Evolutionary conservation across 1,140 invertebrate species (phyloP).

Genomic region (Drosophila bocki): DNA sequence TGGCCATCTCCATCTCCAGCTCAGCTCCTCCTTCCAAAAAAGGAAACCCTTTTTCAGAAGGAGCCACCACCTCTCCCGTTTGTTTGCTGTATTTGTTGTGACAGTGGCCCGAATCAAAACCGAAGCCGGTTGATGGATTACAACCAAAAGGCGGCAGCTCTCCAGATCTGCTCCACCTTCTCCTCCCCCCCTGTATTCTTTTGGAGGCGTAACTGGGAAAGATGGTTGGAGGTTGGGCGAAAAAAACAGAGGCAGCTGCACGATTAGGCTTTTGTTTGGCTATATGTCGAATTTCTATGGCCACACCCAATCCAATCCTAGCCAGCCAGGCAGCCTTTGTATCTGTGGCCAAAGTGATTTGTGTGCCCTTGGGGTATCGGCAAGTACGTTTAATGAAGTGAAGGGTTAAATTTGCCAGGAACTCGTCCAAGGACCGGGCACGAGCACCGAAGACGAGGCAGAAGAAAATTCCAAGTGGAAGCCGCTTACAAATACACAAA

Average conservation of each 20-base stretch:
- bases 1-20: constrained; percentile 32
- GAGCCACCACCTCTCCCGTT: constrained; percentile 17
- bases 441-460: background rate
- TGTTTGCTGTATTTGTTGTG: constrained; percentile 66
- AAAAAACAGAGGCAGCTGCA: constrained; percentile 53
- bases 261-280: constrained; percentile 83
- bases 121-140: constrained; percentile 75
- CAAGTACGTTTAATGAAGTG: constrained; percentile 83
- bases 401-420: constrained; percentile 74
- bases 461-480: constrained; percentile 51
- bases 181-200: constrained; percentile 8
- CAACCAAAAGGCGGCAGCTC: constrained; percentile 76
- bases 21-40: background rate
- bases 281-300: constrained; percentile 80
- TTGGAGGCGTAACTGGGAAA: constrained; percentile 45
- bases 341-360: constrained; percentile 78
- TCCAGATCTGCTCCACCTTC: constrained; percentile 13
- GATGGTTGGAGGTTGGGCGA: background rate
- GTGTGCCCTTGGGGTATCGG: constrained; percentile 66
- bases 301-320: constrained; percentile 61
- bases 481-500: constrained; percentile 53
- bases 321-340: constrained; percentile 47
- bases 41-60: constrained; percentile 14
- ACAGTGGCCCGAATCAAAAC: constrained; percentile 57
- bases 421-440: constrained; percentile 10